Conservation (phyloP, 2,888 invertebrate species). For the Noctua janthe region DNA sequence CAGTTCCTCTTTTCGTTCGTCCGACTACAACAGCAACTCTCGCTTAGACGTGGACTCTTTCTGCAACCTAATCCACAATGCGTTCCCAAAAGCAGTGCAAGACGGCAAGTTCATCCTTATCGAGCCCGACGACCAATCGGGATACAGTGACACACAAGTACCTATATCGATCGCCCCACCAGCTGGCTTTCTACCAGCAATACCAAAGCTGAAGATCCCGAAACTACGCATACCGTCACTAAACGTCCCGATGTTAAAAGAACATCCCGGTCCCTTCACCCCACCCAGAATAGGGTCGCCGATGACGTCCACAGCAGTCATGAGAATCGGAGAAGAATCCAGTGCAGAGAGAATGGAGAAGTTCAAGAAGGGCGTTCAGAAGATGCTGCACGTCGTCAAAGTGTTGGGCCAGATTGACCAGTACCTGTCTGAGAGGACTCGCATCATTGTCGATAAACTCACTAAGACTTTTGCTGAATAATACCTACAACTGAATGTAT, state of each 20-base stretch:
- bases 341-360: conserved; percentile 85
- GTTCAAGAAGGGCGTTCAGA: conserved; percentile 86
- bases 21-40: conserved; percentile 57
- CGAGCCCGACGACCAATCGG: conserved; percentile 79
- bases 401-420: conserved; percentile 85
- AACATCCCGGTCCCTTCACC: conserved; percentile 52
- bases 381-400: conserved; percentile 85
- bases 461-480: conserved; percentile 83
- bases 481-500: conserved; percentile 16
- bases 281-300: conserved; percentile 79
- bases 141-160: conserved; percentile 76
- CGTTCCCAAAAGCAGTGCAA: conserved; percentile 82
- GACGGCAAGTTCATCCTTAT: conserved; percentile 81
- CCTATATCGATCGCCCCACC: conserved; percentile 80
- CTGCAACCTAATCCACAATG: conserved; percentile 82
- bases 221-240: conserved; percentile 77
- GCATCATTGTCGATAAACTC: conserved; percentile 85
- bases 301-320: conserved; percentile 71
- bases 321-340: conserved; percentile 77
- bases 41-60: conserved; percentile 79
- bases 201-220: conserved; percentile 73
- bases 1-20: conserved; percentile 48
- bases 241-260: conserved; percentile 77
- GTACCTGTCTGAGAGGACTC: conserved; percentile 84
- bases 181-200: conserved; percentile 76